Evolutionary conservation across 2,888 invertebrate genomes (phyloP).

Genomic region (Silvanus unidentatus): DNA sequence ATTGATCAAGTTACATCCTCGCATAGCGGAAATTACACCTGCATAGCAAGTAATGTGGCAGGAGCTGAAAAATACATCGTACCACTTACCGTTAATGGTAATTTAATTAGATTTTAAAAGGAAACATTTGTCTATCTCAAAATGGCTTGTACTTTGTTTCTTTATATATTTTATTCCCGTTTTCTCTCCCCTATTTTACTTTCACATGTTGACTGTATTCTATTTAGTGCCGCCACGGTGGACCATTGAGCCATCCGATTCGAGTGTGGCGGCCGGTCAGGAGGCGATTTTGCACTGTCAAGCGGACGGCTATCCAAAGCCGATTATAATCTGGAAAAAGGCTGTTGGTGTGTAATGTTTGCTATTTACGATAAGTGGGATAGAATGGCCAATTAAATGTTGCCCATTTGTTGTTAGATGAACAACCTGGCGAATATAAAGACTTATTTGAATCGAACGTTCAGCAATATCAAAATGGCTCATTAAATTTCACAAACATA

Average conservation of each 20-base stretch:
- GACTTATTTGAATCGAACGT: slow-evolving; percentile 77
- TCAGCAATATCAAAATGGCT: slow-evolving; percentile 74
- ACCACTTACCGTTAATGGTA: slow-evolving; percentile 76
- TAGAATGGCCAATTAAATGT: background rate
- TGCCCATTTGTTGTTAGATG: background rate
- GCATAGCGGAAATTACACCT: slow-evolving; percentile 88
- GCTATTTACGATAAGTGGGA: slow-evolving; percentile 1
- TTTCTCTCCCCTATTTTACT: slow-evolving; percentile 9
- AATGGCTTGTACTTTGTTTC: background rate
- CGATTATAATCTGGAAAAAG: slow-evolving; percentile 82
- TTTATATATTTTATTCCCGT: slow-evolving; percentile 3
- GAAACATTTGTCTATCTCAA: background rate
- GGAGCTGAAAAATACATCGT: slow-evolving; percentile 72
- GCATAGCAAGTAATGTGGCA: slow-evolving; percentile 82
- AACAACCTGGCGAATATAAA: slow-evolving; percentile 69
- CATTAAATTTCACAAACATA: slow-evolving; percentile 74
- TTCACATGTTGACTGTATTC: background rate
- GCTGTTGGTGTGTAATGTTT: slow-evolving; percentile 64
- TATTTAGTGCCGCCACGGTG: slow-evolving; percentile 79
- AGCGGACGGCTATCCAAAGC: slow-evolving; percentile 88
- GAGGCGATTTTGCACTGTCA: slow-evolving; percentile 82
- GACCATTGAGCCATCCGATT: slow-evolving; percentile 77
- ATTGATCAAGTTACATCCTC: slow-evolving; percentile 80
- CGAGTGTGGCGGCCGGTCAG: slow-evolving; percentile 76
- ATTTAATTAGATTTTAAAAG: slow-evolving; percentile 19